These are phyloP conservation scores for Euura saliciscinereae DNA, from an alignment of 1,140 invertebrate genomes.

Conservation along the genomic window DNA sequence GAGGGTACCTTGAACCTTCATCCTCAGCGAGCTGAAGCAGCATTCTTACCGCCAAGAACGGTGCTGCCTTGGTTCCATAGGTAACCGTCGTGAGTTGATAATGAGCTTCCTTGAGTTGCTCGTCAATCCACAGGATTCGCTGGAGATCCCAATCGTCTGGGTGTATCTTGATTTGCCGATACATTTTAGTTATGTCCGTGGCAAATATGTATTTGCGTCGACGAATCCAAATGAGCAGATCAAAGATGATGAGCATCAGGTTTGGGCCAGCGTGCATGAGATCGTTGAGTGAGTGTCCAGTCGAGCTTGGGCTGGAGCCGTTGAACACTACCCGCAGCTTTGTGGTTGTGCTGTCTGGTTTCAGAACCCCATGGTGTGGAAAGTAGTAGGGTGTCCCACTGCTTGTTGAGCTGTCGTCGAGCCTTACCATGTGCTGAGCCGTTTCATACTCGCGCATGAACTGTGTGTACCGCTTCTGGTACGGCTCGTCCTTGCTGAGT, in stretches of 20 bases:
- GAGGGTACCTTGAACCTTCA: slow-evolving; percentile 17
- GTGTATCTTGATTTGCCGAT: slow-evolving; percentile 39
- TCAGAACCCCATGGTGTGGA: slow-evolving; percentile 41
- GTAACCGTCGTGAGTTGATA: slow-evolving; percentile 42
- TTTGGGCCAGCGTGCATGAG: slow-evolving; percentile 22
- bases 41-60: slow-evolving; percentile 15
- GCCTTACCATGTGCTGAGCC: slow-evolving; percentile 29
- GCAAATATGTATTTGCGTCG: slow-evolving; percentile 15
- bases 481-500: slow-evolving; percentile 23
- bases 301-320: slow-evolving; percentile 38
- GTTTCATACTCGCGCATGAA: slow-evolving; percentile 34
- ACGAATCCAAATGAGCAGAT: slow-evolving; percentile 17
- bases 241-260: slow-evolving; percentile 13
- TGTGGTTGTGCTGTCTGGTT: slow-evolving; percentile 32
- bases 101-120: slow-evolving; percentile 17
- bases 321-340: slow-evolving; percentile 49
- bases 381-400: slow-evolving; percentile 27
- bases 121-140: slow-evolving; percentile 36
- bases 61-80: slow-evolving; percentile 32
- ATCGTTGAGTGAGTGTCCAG: slow-evolving; percentile 42
- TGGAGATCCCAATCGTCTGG: slow-evolving; percentile 36
- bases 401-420: not conserved
- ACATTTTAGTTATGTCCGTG: slow-evolving; percentile 25
- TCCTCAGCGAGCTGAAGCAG: slow-evolving; percentile 23
- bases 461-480: slow-evolving; percentile 22